Percentiles rank a stretch among this genome's conserved stretches.
Evolutionary conservation across 2,113 vertebrate species (phyloP).

Genomic region (Acrocephalus arundinaceus): DNA sequence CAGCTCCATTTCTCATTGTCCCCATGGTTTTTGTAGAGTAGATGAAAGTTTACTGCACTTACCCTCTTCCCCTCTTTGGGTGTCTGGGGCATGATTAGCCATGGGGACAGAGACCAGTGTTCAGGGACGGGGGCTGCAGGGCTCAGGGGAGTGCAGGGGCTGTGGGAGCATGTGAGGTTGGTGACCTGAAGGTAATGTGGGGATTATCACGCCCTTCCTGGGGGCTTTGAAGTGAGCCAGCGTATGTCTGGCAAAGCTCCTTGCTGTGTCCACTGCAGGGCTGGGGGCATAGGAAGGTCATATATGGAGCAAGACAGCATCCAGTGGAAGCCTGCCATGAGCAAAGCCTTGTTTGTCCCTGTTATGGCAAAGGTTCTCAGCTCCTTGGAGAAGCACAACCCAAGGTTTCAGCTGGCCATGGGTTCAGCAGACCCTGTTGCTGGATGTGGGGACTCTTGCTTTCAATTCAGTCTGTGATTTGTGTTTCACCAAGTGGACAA

Average conservation of each 20-base stretch:
- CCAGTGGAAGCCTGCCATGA: background rate
- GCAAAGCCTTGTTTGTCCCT: background rate
- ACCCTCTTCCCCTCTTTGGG: background rate
- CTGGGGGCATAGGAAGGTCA: background rate
- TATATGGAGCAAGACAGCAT: background rate
- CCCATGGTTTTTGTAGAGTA: fast-evolving
- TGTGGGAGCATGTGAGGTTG: fast-evolving
- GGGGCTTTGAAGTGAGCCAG: background rate
- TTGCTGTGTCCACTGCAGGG: background rate
- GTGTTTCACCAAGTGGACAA: background rate
- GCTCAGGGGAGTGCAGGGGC: background rate
- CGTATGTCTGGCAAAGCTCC: background rate
- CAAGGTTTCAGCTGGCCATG: background rate
- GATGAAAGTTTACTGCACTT: fast-evolving
- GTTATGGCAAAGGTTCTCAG: background rate
- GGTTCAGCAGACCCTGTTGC: background rate
- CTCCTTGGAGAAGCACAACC: background rate
- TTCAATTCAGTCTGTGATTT: background rate
- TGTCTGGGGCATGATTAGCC: fast-evolving
- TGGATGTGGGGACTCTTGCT: background rate
- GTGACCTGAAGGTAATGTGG: background rate
- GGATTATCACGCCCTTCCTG: fast-evolving
- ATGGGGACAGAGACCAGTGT: background rate
- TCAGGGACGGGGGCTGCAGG: fast-evolving
- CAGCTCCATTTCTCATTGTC: background rate